Conservation (phyloP, 2,113 vertebrate species). For the Etia nguti region DNA sequence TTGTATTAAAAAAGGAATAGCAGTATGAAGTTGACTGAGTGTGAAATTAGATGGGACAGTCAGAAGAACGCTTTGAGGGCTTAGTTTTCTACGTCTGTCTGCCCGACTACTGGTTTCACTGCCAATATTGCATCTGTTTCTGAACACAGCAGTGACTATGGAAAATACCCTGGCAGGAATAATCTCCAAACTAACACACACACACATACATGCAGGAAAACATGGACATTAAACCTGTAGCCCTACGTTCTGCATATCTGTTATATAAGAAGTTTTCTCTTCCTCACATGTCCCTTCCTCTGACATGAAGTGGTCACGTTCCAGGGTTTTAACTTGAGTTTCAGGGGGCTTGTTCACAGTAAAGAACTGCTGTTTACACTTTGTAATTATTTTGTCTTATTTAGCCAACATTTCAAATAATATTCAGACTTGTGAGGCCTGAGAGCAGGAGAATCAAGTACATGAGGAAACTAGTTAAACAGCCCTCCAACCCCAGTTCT, state of each 20-base stretch:
- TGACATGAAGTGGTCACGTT: not conserved
- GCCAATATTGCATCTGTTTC: conserved; percentile 77
- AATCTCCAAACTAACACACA: conserved; percentile 20
- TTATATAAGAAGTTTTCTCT: not conserved
- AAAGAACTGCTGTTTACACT: not conserved
- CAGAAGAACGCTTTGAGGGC: conserved; percentile 56
- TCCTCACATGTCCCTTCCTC: not conserved
- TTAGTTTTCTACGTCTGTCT: conserved; percentile 44
- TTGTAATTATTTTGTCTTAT: not conserved
- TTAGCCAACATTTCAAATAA: not conserved
- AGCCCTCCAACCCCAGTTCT: not conserved
- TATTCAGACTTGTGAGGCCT: not conserved
- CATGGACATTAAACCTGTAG: not conserved
- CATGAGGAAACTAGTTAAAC: not conserved
- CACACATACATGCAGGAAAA: conserved; percentile 8
- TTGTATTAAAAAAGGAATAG: not conserved
- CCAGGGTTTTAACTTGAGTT: not conserved
- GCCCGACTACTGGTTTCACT: conserved; percentile 44
- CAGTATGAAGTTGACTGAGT: not conserved
- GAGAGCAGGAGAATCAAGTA: not conserved
- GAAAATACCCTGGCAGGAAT: conserved; percentile 72
- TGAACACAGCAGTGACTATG: conserved; percentile 68
- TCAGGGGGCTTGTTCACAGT: not conserved
- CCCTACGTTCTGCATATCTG: not conserved
- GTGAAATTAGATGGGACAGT: conserved; percentile 39